Evolutionary conservation across 2,888 invertebrate genomes (phyloP), one percentile per base, ranked within the genome.

Genomic region (Glyphotaelius pellucidus): DNA sequence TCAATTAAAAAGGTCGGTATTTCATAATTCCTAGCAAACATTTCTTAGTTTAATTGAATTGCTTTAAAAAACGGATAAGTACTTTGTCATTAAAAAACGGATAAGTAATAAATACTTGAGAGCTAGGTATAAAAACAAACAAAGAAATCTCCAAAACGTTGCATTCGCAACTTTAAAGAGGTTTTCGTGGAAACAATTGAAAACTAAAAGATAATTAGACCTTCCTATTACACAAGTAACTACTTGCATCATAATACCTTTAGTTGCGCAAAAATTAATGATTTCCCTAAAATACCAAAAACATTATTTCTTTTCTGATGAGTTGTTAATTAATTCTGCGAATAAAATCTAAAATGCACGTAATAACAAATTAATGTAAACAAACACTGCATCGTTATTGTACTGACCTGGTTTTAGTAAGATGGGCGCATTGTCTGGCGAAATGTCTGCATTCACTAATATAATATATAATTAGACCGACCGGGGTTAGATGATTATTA

Each of bases 391-490:
- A 19, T 83, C 35, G 35, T 67, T 67, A 67, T 83, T 83, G 42
- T 83, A 83, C 83, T 83, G 83, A 83, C 83, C 83, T 83, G 35
- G 19, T 83, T 32, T 38, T 25, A 83, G 19, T 25, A n/a, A 32
- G 83, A 83, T 83, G 25, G 35, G 83, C 83, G 83, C 83, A 32
- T 83, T 38, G 83, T 32, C 32, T 35, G 83, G 35, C 35, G 83
- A 11, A 31, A 15, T 32, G 81, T 83, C 83, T 35, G 32, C 25
- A 38, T 83, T 7, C 81, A 81, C 31, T 32, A 81, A 32, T 31
- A 7, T 32, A 30, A 31, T 31, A 32, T 31, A 19, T 3, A 19
- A 7, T 38, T 83, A 38, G 35, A 83, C 83, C 83, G 83, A 32
- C 83, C 4, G 3, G 81, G 5, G 32, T 30, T 19, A 15, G 32